Conservation (phyloP, 2,113 vertebrate genomes). For the Danio rerio region DNA sequence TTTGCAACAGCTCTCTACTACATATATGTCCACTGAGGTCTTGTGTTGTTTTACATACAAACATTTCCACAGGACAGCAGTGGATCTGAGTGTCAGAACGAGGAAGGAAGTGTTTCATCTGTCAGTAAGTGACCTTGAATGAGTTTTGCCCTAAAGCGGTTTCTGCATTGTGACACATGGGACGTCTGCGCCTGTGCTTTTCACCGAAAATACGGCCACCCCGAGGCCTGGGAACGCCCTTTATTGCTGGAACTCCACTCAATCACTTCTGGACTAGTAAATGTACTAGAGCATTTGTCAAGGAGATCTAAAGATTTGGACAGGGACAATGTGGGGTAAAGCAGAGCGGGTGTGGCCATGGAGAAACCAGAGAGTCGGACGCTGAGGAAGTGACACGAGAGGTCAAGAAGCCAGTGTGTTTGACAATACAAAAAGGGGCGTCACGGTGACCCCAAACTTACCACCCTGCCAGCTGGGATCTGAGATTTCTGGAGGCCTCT, state of each 20-base stretch:
- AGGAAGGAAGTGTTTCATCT: not conserved
- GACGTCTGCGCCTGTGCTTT: constrained; percentile 2
- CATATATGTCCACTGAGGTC: no score
- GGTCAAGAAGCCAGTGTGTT: constrained; percentile 1
- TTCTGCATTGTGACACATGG: constrained; percentile 16
- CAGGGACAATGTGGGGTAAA: constrained; percentile 36
- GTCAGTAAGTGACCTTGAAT: constrained; percentile 5
- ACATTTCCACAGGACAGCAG: not conserved
- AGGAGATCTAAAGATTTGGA: constrained; percentile 28
- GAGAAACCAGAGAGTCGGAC: constrained; percentile 29
- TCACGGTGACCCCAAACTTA: constrained; percentile 9
- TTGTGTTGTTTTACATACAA: not conserved
- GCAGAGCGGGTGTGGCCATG: constrained; percentile 18
- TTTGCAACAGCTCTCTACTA: no score
- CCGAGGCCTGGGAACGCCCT: constrained; percentile 39
- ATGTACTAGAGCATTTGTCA: constrained; percentile 35
- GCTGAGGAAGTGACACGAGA: constrained; percentile 10
- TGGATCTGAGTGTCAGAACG: not conserved
- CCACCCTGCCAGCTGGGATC: not conserved
- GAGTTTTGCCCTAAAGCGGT: not conserved
- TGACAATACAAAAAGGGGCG: constrained; percentile 22
- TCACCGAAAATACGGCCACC: constrained; percentile 22
- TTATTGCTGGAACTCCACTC: constrained; percentile 26
- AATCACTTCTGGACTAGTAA: constrained; percentile 34
- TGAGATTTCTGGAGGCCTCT: not conserved